phyloP scores from a whole-genome alignment of 2,888 invertebrate species.

The Andrena flavipes region DNA sequence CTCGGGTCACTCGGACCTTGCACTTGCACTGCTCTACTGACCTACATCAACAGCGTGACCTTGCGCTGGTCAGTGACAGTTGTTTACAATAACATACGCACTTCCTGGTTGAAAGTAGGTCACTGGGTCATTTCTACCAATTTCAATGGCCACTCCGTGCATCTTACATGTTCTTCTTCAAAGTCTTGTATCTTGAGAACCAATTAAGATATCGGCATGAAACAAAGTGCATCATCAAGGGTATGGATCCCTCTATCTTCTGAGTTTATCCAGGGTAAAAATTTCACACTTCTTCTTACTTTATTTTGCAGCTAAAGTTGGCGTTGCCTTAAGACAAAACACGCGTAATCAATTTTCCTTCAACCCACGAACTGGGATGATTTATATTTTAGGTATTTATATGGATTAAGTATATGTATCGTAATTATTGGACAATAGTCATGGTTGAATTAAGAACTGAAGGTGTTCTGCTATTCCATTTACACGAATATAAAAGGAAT shows the following conservation, averaged over 20 bases:
- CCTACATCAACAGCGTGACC: not conserved
- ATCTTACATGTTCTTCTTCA: not conserved
- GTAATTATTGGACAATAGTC: too few species aligned
- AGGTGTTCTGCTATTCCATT: too few species aligned
- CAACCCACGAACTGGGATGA: not conserved
- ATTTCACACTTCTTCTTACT: not conserved
- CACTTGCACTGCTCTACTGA: not conserved
- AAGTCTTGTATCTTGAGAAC: constrained; percentile 6
- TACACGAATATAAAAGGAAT: too few species aligned
- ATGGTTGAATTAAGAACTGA: not conserved
- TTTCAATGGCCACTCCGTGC: not conserved
- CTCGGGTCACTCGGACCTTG: not conserved
- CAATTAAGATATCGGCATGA: not conserved
- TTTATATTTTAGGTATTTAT: not conserved
- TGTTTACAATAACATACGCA: not conserved
- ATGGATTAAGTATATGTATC: too few species aligned
- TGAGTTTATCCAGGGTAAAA: too few species aligned
- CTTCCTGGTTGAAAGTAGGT: not conserved
- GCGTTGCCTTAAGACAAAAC: not conserved
- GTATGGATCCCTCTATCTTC: not conserved
- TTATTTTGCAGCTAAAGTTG: not conserved
- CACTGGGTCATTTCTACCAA: not conserved
- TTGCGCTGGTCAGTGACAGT: constrained; percentile 17
- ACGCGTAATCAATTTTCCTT: too few species aligned
- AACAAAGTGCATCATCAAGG: not conserved